Percentiles rank a stretch among this genome's conserved stretches.
Conservation (phyloP, 1,140 invertebrate species). For the Ylistrum balloti region DNA sequence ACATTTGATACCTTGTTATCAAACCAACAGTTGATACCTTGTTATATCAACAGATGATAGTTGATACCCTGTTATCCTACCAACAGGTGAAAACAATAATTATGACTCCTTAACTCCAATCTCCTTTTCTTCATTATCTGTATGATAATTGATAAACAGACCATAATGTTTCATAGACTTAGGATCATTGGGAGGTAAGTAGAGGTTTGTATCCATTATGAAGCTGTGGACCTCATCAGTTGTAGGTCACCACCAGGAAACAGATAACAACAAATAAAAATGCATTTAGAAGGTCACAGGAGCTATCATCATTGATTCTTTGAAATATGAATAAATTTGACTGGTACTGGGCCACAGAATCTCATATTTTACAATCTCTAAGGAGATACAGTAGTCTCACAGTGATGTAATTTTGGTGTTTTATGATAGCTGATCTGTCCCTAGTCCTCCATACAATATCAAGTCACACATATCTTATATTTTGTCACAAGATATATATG, state of each 20-base stretch:
- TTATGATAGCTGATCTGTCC: not conserved
- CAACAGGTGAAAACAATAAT: too few relatives aligned
- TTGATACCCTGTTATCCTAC: not conserved
- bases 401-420: not conserved
- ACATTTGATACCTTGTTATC: too few relatives aligned
- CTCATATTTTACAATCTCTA: not conserved
- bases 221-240: not conserved
- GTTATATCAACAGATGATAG: not conserved
- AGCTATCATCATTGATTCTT: conserved; percentile 29
- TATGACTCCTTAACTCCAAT: too few relatives aligned
- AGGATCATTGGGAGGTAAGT: not conserved
- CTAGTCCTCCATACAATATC: not conserved
- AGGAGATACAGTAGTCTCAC: not conserved
- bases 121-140: not conserved
- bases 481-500: not conserved
- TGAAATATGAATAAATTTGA: conserved; percentile 12
- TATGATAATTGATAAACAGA: not conserved
- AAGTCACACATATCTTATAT: not conserved
- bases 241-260: too few relatives aligned
- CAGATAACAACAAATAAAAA: too few relatives aligned
- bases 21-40: too few relatives aligned
- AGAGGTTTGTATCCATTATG: not conserved
- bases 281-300: not conserved
- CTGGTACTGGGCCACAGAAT: not conserved
- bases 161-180: not conserved